Evolutionary conservation across 2,113 vertebrate species (phyloP).

Genomic region (Euleptes europaea): DNA sequence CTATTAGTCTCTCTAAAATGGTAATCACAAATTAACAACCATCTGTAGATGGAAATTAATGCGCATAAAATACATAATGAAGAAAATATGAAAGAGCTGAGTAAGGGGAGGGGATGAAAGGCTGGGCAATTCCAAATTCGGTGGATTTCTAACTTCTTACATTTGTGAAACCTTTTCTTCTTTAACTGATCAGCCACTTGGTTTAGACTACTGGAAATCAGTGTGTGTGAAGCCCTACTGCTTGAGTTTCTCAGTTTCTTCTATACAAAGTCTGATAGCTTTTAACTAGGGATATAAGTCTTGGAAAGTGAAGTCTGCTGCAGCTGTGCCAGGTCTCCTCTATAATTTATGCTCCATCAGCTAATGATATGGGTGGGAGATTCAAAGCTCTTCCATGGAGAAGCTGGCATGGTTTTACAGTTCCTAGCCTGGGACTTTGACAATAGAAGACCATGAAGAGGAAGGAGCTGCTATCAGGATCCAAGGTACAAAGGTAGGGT

Average conservation of each 20-base stretch:
- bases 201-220: constrained; percentile 10
- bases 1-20: not conserved
- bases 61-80: not conserved
- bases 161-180: not conserved
- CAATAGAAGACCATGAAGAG: not conserved
- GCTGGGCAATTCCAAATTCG: not conserved
- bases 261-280: not conserved
- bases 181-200: not conserved
- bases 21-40: constrained; percentile 7
- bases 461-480: not conserved
- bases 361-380: not conserved
- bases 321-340: not conserved
- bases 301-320: not conserved
- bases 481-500: not conserved
- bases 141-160: not conserved
- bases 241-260: not conserved
- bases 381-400: rapidly evolving
- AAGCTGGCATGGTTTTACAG: not conserved
- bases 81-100: constrained; percentile 3
- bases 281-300: not conserved
- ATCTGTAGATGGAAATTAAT: constrained; percentile 27
- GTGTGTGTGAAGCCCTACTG: rapidly evolving
- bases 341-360: not conserved
- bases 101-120: constrained; percentile 21
- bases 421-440: not conserved